Evolutionary conservation across 2,797 vertebrate species (phyloP).

Genomic region (Halcyon smyrnensis): DNA sequence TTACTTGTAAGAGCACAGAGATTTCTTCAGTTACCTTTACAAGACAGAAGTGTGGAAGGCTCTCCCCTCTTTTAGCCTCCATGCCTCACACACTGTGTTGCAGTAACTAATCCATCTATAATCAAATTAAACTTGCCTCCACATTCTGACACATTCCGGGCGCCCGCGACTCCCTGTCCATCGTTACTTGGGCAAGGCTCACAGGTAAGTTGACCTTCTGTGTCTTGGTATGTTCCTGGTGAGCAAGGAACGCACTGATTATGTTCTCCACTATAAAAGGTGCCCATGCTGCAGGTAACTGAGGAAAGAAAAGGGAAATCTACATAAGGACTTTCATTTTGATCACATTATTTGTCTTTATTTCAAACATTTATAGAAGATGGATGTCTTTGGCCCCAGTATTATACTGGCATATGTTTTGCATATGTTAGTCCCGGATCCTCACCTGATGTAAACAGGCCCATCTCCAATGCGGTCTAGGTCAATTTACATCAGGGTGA

Average conservation of each 20-base stretch:
- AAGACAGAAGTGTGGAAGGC: not conserved
- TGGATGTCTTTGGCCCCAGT: not conserved
- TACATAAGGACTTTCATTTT: not conserved
- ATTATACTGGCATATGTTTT: not conserved
- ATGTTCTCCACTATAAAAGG: conserved; percentile 90
- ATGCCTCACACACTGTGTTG: not conserved
- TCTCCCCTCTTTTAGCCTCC: not conserved
- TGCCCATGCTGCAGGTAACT: conserved; percentile 90
- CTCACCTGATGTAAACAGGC: not conserved
- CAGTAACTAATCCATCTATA: not conserved
- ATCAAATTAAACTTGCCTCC: conserved; percentile 84
- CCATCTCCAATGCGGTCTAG: not conserved
- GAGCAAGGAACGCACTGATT: conserved; percentile 88
- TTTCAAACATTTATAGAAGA: not conserved
- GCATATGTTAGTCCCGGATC: not conserved
- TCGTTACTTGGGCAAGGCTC: conserved; percentile 92
- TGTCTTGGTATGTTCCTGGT: conserved; percentile 91
- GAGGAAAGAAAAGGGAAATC: conserved; percentile 53
- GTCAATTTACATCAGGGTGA: not conserved
- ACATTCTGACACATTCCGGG: conserved; percentile 92
- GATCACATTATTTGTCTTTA: not conserved
- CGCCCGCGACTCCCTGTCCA: conserved; percentile 84
- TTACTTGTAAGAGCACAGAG: not conserved
- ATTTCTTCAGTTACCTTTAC: not conserved
- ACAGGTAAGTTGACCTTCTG: conserved; percentile 90